Percentiles rank a stretch among this genome's conserved stretches.
Evolutionary conservation across 2,113 vertebrate genomes (phyloP).

Genomic region (Notothenia coriiceps): DNA sequence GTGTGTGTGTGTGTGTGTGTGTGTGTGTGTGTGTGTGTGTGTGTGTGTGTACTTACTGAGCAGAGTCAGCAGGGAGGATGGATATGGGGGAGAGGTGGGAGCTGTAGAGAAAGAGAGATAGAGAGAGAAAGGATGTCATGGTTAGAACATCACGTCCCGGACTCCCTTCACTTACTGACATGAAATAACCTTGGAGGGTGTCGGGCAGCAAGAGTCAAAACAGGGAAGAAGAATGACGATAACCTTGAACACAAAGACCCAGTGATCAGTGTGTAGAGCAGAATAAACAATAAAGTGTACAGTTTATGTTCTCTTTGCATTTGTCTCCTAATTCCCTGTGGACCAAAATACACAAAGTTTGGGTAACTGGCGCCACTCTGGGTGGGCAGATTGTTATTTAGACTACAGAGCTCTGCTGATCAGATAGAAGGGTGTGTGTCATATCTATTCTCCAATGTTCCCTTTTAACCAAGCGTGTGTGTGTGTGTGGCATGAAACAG

Average conservation of each 20-base stretch:
- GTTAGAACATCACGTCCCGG: slow-evolving; percentile 62
- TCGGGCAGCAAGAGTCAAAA: slow-evolving; percentile 27
- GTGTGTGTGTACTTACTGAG: slow-evolving; percentile 88
- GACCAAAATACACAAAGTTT: slow-evolving; percentile 13
- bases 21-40: slow-evolving; percentile 1
- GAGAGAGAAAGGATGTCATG: slow-evolving; percentile 66
- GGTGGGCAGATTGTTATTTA: slow-evolving; percentile 69
- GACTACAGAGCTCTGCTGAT: slow-evolving; percentile 56
- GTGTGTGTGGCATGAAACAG: slow-evolving; percentile 14
- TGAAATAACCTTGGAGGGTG: slow-evolving; percentile 36
- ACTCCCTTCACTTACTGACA: slow-evolving; percentile 19
- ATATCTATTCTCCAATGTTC: slow-evolving; percentile 26
- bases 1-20: slow-evolving; percentile 17
- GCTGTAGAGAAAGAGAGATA: slow-evolving; percentile 84
- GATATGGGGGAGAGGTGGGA: slow-evolving; percentile 91
- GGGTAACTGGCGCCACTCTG: slow-evolving; percentile 36
- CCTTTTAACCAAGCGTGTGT: slow-evolving; percentile 4
- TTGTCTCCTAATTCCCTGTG: neutral
- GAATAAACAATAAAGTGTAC: neutral
- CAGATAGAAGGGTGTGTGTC: slow-evolving; percentile 43
- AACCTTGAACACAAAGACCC: neutral
- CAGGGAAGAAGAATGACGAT: slow-evolving; percentile 14
- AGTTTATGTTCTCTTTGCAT: neutral
- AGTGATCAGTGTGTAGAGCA: too few relatives aligned
- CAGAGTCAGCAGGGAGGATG: slow-evolving; percentile 93